Conservation (phyloP, 2,113 vertebrate genomes). For the Centrocercus urophasianus region DNA sequence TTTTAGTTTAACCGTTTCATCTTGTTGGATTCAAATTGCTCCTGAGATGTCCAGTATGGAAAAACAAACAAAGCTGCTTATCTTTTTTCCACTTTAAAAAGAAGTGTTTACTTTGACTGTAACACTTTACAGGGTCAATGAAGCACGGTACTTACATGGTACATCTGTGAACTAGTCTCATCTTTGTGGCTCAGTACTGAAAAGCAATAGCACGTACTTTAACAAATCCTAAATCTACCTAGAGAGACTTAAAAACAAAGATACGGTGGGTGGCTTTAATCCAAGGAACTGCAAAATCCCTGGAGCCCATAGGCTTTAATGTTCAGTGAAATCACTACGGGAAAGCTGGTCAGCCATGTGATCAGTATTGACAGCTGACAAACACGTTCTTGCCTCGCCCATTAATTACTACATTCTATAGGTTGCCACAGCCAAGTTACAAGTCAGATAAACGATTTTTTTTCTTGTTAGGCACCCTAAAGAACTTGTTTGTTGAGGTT, state of each 20-base stretch:
- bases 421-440: conserved; percentile 8
- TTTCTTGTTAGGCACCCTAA: neutral
- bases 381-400: neutral
- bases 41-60: neutral
- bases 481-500: neutral
- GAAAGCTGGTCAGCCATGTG: neutral
- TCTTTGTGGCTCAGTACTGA: conserved; percentile 4
- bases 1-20: conserved; percentile 29
- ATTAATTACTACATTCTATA: neutral
- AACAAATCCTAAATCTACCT: neutral
- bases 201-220: conserved; percentile 13
- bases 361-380: neutral
- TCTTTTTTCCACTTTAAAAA: conserved; percentile 15
- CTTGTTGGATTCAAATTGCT: conserved; percentile 20
- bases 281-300: conserved; percentile 21
- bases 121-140: conserved; percentile 64
- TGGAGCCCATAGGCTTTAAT: neutral
- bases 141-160: conserved; percentile 17
- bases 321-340: neutral
- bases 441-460: neutral
- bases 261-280: conserved; percentile 1
- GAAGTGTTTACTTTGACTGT: conserved; percentile 1
- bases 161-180: conserved; percentile 1
- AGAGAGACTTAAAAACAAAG: neutral
- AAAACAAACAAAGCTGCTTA: neutral